Base-by-base conservation (phyloP, 2,888 invertebrate genomes). In the Parnassius orleans region DNA sequence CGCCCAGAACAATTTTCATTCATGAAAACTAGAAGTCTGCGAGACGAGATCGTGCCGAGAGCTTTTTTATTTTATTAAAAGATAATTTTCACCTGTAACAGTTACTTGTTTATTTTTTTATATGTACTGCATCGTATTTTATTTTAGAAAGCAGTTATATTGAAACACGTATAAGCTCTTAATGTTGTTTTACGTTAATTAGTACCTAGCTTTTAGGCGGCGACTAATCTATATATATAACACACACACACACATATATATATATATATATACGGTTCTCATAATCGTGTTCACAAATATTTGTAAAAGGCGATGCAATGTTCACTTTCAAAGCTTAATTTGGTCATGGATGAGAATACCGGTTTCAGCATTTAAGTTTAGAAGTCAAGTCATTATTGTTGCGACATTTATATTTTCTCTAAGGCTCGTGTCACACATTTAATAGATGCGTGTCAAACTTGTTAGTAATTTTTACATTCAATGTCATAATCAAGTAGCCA, bases 311-410 rank as follows among this genome's bases (percentile, higher is more conserved):
- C 53, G 33, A 15, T 24, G 58, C 50, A 41, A 51, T 51, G 53
- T 53, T 51, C 59, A 56, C 60, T 63, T 60, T 47, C 56, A 44
- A 60, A 56, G 53, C 60, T 59, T 15, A 56, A 55, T 46, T 59
- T 63, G 55, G 63, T 60, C 42, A 52, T 43, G 53, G 63, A 63
- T 60, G 56, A 46, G 47, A 59, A 19, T 63, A 60, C 63, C 53
- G 63, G 55, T 60, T 63, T 53, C 43, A 43, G 19, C 46, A 56
- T n/a, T 60, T 56, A 60, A 47, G 52, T 55, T 59, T 63, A 55
- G 55, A 52, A 63, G 52, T 52, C 53, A 63, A 24, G 44, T 53
- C 47, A 52, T 60, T 52, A 52, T 47, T 41, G 59, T 55, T 62
- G 61, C 48, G 43, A 57, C 47, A 62, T 53, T 33, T 62, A 19